Base-by-base conservation (phyloP, 2,888 invertebrate genomes). In the Drosophila aldrichi region DNA sequence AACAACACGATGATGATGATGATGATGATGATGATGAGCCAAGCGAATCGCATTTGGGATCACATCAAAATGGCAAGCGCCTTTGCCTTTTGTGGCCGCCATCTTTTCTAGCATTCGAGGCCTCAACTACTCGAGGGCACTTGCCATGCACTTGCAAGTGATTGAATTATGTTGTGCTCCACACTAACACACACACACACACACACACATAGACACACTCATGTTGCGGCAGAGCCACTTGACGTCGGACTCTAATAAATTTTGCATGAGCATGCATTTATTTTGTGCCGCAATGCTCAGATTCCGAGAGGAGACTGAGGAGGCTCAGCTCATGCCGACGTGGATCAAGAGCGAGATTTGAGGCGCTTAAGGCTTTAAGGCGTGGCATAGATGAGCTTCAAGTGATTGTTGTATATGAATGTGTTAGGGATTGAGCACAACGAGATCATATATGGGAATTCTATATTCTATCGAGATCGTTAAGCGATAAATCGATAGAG, bases 121-220 rank as follows among this genome's bases (percentile, higher is more conserved):
- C 57, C 79, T 67, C 67, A 73, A 55, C 73, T 74, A 51, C n/a
- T n/a, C n/a, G 75, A 52, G 60, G 74, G 56, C 72, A 67, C 74
- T 74, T 72, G 62, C 70, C 74, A 65, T 72, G 62, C 70, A 74
- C 76, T 80, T 80, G 88, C 82, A 80, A 79, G 70, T 89, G 89
- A 83, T 83, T 89, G 90, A 89, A 82, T 90, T 90, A 89, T 81
- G 81, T 71, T 81, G 74, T 76, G 71, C 71, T 70, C 10, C 41
- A 34, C 34, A 40, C 54, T 43, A 49, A 29, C 57, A 38, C 57
- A 22, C 55, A 32, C 38, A 18, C 25, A 29, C 34, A 36, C 12
- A 44, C 34, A 54, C 25, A 46, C 0, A 32, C 0, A 32, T 10
- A 20, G 12, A 22, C 14, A 36, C 55, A 36, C 40, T 12, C 32